Evolutionary conservation across 2,113 vertebrate genomes (phyloP).

Genomic region (Polypterus senegalus): DNA sequence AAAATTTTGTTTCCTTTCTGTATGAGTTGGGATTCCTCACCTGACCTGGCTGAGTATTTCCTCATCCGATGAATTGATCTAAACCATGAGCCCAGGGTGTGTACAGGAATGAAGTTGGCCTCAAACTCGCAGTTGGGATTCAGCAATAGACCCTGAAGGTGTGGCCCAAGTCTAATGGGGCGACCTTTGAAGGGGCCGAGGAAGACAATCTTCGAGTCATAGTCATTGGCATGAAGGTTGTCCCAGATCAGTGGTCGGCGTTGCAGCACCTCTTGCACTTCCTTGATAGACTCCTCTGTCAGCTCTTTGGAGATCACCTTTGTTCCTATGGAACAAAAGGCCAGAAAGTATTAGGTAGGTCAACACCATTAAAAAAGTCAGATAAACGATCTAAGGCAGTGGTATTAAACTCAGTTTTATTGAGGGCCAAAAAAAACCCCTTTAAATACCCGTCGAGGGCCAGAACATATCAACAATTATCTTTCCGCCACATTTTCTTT

Average conservation of each 20-base stretch:
- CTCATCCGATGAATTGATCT: constrained; percentile 25
- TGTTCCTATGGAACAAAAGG: constrained; percentile 38
- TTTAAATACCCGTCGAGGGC: too few relatives aligned
- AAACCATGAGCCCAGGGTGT: constrained; percentile 59
- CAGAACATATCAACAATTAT: too few relatives aligned
- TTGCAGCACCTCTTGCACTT: constrained; percentile 56
- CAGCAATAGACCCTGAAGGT: constrained; percentile 58
- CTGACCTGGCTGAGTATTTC: constrained; percentile 1
- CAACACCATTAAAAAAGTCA: too few relatives aligned
- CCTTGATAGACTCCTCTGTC: constrained; percentile 44
- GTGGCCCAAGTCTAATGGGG: constrained; percentile 41
- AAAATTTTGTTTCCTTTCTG: too few relatives aligned
- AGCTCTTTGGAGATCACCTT: constrained; percentile 69
- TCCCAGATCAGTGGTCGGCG: constrained; percentile 64
- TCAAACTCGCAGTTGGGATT: constrained; percentile 81
- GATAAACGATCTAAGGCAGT: too few relatives aligned
- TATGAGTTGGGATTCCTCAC: too few relatives aligned
- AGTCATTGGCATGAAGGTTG: constrained; percentile 77
- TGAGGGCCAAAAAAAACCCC: too few relatives aligned
- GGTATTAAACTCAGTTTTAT: too few relatives aligned
- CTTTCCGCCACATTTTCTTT: too few relatives aligned
- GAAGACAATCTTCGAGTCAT: constrained; percentile 69
- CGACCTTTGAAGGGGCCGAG: constrained; percentile 71
- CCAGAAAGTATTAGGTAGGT: not conserved
- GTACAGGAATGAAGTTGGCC: constrained; percentile 71